These are phyloP conservation scores for Masticophis lateralis DNA, from an alignment of 2,797 vertebrate genomes.

Conservation along the genomic window DNA sequence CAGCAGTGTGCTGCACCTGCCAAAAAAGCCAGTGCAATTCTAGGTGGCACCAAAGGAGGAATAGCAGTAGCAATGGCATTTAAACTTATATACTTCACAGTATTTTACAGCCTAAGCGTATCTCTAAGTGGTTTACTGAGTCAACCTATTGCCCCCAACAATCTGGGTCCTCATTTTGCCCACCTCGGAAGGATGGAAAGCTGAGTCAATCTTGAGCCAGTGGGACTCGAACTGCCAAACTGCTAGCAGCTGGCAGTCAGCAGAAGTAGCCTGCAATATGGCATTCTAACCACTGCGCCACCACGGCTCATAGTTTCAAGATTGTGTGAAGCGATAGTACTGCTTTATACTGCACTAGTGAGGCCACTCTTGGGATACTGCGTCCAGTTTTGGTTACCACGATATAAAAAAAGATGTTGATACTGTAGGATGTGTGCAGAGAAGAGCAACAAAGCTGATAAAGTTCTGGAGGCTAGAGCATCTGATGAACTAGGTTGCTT, in stretches of 20 bases:
- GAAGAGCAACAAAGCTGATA: not conserved
- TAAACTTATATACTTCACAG: too few species aligned
- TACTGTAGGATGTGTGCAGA: not conserved
- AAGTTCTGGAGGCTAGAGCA: not conserved
- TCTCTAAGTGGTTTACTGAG: too few species aligned
- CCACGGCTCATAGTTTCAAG: not conserved
- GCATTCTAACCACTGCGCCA: too few species aligned
- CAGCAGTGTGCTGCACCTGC: not conserved
- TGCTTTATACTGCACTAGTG: not conserved
- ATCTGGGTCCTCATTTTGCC: too few species aligned
- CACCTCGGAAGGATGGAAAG: too few species aligned
- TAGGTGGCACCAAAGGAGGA: not conserved
- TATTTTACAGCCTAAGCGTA: too few species aligned
- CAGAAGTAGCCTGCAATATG: too few species aligned
- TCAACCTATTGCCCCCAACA: too few species aligned
- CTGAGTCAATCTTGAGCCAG: too few species aligned
- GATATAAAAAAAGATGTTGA: not conserved
- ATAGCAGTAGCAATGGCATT: too few species aligned
- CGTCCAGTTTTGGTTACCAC: not conserved
- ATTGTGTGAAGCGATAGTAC: not conserved
- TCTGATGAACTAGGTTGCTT: not conserved
- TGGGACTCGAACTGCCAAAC: too few species aligned
- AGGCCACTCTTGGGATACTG: not conserved
- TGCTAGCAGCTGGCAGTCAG: too few species aligned
- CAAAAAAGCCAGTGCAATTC: not conserved